Base-by-base conservation (phyloP, 2,113 vertebrate species). In the Micronycteris hirsuta region DNA sequence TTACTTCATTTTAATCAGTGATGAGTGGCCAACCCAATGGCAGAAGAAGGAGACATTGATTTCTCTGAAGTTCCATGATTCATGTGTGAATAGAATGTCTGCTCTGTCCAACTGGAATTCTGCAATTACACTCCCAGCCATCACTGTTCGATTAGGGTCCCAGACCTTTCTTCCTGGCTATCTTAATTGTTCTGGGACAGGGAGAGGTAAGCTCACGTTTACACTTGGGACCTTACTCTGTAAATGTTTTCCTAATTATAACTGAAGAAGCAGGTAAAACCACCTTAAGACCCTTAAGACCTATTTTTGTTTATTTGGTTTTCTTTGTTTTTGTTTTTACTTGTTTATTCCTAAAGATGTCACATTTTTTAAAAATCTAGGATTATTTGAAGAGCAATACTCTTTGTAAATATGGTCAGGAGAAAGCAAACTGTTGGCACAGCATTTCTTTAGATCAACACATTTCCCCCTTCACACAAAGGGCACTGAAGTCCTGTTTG, bases 1-100 rank as follows among this genome's bases (percentile, higher is more conserved):
- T 47, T 70, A 85, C n/a, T 95, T 97, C 36, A 61, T 87, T 96
- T 93, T 87, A 89, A 94, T 97, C n/a, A 83, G 73, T 77, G 94
- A 68, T 41, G 12, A 0, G 56, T 89, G 87, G 87, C 73, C 85
- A 28, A 77, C 74, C 71, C 94, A 93, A 70, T 81, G 95, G 33
- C 0, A 2, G n/a, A 92, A 91, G 65, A 90, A 52, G 41, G 73
- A 85, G 68, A 33, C 28, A 86, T 47, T 88, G 73, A 83, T 81
- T 78, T 96, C 84, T 95, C 83, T n/a, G 74, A 86, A 95, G 86
- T 81, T 68, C 68, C 83, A 10, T 61, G 80, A 77, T 94, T 92
- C 92, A 95, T 92, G 36, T 47, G 56, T 81, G 36, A 88, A 43
- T 33, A 86, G 86, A 90, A 77, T 3, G 73, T 28, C 91, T 95